Conservation (phyloP, 2,888 invertebrate genomes). For the Disparrhopalites patrizii region DNA sequence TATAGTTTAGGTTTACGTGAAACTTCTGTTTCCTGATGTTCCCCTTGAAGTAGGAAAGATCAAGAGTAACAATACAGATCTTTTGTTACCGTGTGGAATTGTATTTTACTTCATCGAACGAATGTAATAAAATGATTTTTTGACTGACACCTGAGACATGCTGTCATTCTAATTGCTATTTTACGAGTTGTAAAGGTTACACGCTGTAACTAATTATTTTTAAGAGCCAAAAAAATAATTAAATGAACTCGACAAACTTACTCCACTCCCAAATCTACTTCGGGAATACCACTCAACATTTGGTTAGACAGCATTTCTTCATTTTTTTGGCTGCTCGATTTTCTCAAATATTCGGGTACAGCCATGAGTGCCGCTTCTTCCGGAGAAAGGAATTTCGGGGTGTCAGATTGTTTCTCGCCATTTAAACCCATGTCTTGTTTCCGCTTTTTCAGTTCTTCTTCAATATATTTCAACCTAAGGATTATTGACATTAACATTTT, state of each 20-base stretch:
- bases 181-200: no score
- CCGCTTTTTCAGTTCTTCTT: slow-evolving; percentile 65
- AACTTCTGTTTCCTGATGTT: no score
- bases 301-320: slow-evolving; percentile 99
- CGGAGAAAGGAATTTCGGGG: slow-evolving; percentile 66
- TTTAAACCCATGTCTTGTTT: slow-evolving; percentile 51
- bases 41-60: no score
- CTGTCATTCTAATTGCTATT: no score
- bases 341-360: slow-evolving; percentile 80
- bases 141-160: no score
- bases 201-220: no score
- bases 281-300: slow-evolving; percentile 99
- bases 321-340: slow-evolving; percentile 79
- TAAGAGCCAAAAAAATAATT: no score
- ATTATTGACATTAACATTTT: slow-evolving; percentile 11
- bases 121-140: no score
- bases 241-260: slow-evolving; percentile 51
- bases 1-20: no score
- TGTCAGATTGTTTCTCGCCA: slow-evolving; percentile 52
- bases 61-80: no score
- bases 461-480: slow-evolving; percentile 75
- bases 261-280: slow-evolving; percentile 99
- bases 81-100: no score
- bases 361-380: slow-evolving; percentile 87
- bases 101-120: no score